Conservation (phyloP, 2,797 vertebrate genomes). For the Tamandua tetradactyla region DNA sequence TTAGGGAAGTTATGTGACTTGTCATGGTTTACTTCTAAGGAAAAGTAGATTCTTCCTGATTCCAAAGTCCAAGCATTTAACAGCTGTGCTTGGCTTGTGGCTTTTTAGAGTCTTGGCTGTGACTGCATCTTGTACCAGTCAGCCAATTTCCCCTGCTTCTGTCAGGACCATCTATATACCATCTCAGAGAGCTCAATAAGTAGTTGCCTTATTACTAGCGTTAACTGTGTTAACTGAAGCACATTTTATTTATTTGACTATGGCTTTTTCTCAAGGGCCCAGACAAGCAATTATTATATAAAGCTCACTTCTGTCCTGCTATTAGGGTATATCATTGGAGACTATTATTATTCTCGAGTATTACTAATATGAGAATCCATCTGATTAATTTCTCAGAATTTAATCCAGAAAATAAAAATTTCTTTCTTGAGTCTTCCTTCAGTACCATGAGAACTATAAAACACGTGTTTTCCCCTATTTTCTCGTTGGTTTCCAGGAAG, state of each 20-base stretch:
- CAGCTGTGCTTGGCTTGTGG: too few species aligned
- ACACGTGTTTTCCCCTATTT: neutral
- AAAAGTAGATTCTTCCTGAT: neutral
- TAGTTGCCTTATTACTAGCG: neutral
- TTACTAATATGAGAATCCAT: constrained; percentile 9
- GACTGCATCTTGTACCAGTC: neutral
- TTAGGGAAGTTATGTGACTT: neutral
- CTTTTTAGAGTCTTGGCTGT: neutral
- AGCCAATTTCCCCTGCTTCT: neutral
- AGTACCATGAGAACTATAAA: neutral
- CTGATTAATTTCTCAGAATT: constrained; percentile 33
- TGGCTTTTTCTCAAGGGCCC: neutral
- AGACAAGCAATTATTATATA: neutral
- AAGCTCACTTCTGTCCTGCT: neutral
- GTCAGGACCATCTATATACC: neutral
- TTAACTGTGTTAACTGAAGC: neutral
- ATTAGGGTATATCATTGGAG: neutral
- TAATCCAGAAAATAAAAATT: neutral
- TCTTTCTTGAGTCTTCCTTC: neutral
- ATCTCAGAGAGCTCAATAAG: neutral
- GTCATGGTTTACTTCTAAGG: neutral
- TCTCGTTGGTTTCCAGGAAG: neutral
- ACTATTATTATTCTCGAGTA: neutral
- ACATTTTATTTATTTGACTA: neutral
- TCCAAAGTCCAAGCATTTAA: neutral